Conservation (phyloP, 2,888 invertebrate genomes). For the Troides aeacus region DNA sequence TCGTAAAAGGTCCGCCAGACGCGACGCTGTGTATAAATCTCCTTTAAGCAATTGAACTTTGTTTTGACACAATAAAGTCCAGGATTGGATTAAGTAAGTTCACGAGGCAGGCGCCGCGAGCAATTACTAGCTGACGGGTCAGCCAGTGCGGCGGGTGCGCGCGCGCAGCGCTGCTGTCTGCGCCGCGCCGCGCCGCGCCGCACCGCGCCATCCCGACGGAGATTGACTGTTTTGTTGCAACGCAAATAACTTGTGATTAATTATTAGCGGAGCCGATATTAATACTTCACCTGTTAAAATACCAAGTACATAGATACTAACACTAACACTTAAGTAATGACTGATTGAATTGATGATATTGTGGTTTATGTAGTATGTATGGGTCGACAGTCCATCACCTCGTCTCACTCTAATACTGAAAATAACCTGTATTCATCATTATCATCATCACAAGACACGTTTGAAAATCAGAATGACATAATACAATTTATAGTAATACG, state of each 20-base stretch:
- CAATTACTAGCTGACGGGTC: slow-evolving; percentile 17
- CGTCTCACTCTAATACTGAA: too few species aligned
- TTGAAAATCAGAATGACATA: too few species aligned
- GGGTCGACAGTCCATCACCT: too few species aligned
- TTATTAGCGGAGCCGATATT: slow-evolving; percentile 20
- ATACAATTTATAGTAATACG: too few species aligned
- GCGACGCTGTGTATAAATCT: slow-evolving; percentile 11
- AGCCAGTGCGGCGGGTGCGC: background rate
- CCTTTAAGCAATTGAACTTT: slow-evolving; percentile 19
- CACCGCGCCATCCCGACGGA: background rate
- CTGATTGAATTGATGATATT: too few species aligned
- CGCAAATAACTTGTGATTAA: slow-evolving; percentile 26
- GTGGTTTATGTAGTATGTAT: too few species aligned
- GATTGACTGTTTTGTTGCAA: slow-evolving; percentile 14
- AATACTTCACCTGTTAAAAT: background rate
- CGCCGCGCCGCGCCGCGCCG: too few species aligned
- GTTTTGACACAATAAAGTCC: slow-evolving; percentile 18
- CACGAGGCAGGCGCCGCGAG: slow-evolving; percentile 12
- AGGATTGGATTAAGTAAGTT: slow-evolving; percentile 23
- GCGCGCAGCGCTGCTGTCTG: too few species aligned
- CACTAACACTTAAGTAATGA: too few species aligned
- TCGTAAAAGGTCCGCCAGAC: slow-evolving; percentile 7
- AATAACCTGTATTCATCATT: too few species aligned
- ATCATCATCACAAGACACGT: too few species aligned
- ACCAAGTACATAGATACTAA: background rate